Conservation (phyloP, 2,888 invertebrate genomes). For the Cerceris ruficornis region DNA sequence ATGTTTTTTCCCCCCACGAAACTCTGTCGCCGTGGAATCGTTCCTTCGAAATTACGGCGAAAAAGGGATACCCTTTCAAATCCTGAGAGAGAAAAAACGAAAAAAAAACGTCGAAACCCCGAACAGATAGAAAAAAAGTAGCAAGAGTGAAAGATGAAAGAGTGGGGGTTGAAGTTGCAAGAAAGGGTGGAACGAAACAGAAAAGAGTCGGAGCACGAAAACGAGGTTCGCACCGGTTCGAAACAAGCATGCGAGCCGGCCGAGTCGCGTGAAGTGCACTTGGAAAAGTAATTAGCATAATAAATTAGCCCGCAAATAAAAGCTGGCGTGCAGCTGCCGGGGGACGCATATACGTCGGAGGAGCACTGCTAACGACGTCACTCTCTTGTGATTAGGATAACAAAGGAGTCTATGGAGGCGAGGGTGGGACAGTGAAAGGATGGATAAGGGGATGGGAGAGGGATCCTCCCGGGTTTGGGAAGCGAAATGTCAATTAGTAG, state of each 20-base stretch:
- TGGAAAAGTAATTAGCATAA: constrained; percentile 74
- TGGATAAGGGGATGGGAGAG: constrained; percentile 12
- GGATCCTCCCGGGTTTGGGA: constrained; percentile 20
- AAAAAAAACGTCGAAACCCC: not conserved
- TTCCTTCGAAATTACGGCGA: not conserved
- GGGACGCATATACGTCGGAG: constrained; percentile 29
- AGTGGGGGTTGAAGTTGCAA: not conserved
- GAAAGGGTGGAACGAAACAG: not conserved
- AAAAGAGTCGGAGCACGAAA: constrained; percentile 21
- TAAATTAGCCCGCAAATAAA: constrained; percentile 72
- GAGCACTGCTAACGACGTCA: constrained; percentile 3
- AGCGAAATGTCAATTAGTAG: constrained; percentile 56
- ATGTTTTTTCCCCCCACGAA: not conserved
- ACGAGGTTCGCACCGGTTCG: constrained; percentile 31
- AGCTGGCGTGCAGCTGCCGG: constrained; percentile 33
- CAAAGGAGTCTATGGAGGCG: constrained; percentile 55
- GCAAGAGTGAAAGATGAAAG: not conserved
- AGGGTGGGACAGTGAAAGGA: not conserved
- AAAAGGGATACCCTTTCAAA: not conserved
- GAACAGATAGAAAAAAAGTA: not conserved
- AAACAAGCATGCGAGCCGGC: constrained; percentile 42
- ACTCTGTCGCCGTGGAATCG: not conserved
- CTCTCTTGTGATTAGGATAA: constrained; percentile 40
- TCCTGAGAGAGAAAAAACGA: not conserved
- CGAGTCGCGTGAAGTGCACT: constrained; percentile 55